phyloP scores from a whole-genome alignment of 2,888 invertebrate genomes.

The Pseudococcus longispinus region DNA sequence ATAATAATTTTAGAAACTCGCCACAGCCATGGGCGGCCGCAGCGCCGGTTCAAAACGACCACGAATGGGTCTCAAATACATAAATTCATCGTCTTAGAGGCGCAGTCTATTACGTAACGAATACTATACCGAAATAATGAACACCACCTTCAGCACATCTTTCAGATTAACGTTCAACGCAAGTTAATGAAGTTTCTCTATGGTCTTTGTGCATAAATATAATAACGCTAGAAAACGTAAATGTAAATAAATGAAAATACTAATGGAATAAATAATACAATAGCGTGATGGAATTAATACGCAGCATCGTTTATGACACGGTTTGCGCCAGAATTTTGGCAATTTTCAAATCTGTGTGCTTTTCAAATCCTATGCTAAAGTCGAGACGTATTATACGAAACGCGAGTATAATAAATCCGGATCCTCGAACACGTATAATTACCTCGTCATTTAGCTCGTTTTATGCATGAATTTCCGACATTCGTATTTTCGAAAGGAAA shows the following conservation, averaged over 20 bases:
- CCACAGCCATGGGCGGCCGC: background rate
- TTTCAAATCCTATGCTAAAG: background rate
- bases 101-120: background rate
- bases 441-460: background rate
- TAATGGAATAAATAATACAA: slow-evolving; percentile 30
- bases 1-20: background rate
- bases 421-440: background rate
- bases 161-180: slow-evolving; percentile 7
- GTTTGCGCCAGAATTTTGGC: background rate
- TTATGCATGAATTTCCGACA: background rate
- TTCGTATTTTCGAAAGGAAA: background rate
- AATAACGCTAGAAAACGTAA: slow-evolving; percentile 18
- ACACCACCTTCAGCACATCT: slow-evolving; percentile 2
- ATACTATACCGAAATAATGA: background rate
- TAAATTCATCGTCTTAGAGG: background rate
- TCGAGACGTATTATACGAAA: background rate
- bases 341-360: background rate
- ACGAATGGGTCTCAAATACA: background rate
- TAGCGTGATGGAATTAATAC: slow-evolving; percentile 12
- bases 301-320: background rate
- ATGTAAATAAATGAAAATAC: slow-evolving; percentile 28
- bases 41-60: background rate
- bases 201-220: slow-evolving; percentile 13
- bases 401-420: too few species aligned
- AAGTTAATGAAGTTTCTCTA: slow-evolving; percentile 31